Base-by-base conservation (phyloP, 1,140 invertebrate genomes). In the Rhizoglyphus robini region DNA sequence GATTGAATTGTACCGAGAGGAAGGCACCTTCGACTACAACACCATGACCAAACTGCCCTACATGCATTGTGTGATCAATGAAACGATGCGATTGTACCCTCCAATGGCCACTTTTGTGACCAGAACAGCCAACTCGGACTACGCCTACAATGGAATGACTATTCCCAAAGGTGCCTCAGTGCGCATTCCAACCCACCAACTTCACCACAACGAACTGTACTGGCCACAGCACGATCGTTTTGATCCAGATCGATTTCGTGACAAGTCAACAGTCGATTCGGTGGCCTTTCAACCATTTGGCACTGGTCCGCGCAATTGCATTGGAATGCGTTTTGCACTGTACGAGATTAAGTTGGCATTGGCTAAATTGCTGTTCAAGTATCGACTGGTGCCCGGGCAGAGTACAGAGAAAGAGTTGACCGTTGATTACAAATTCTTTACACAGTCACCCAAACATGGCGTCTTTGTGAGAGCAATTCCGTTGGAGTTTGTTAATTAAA, bases 181-280 rank as follows among this genome's bases (percentile, higher is more conserved):
- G 15, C 65, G 68, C 20, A 67, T 76, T 29, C 73, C 77, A 23
- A 71, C 74, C 23, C 75, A 72, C 68, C 63, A 67, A 25, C 63
- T 79, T 23, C 76, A 79, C 63, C 70, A 73, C 38, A 74, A 77
- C 68, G 72, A 72, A 0, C 72, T 76, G 23, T 70, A 73, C 64
- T 79, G 75, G 70, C 67, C 70, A 5, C 70, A 79, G 5, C 77
- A 78, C 0, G 73, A 76, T 23, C 69, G 63, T 47, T 79, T 79
- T 67, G 68, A 73, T 61, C 78, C 78, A 1, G 76, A 78, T 34
- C 70, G 75, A 69, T 76, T 70, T 48, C 30, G 1, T 13, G 30
- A 27, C 27, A 29, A 47, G 38, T 11, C 27, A 8, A 51, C 48
- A 4, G 47, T 67, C 27, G 31, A 66, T 27, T 34, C 67, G 4